Evolutionary conservation across 2,888 invertebrate genomes (phyloP).

Genomic region (Latrodectus hesperus): DNA sequence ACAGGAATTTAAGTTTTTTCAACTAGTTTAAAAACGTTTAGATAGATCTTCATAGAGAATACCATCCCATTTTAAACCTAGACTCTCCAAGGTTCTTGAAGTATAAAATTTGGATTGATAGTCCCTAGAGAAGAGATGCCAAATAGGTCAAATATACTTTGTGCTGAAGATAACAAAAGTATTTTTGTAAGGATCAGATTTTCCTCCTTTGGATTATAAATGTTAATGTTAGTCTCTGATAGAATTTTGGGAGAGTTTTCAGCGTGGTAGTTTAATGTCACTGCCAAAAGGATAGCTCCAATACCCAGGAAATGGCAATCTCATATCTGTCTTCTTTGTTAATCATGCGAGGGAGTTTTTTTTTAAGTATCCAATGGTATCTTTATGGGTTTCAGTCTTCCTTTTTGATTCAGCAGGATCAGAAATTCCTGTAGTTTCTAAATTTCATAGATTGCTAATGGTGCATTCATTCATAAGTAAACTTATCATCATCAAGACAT

Average conservation of each 20-base stretch:
- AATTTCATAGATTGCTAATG: too few relatives aligned
- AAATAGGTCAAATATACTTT: not conserved
- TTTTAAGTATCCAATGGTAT: too few relatives aligned
- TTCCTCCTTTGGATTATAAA: not conserved
- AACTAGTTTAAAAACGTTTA: not conserved
- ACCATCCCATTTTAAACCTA: conserved; percentile 4
- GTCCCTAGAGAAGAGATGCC: not conserved
- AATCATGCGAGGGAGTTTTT: too few relatives aligned
- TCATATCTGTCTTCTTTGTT: too few relatives aligned
- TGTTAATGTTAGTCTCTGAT: not conserved
- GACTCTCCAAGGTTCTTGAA: conserved; percentile 11
- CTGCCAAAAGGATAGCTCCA: not conserved
- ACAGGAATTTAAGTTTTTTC: not conserved
- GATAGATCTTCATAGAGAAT: not conserved
- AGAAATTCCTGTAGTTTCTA: too few relatives aligned
- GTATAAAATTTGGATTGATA: conserved; percentile 16
- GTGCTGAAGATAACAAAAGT: not conserved
- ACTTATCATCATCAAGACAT: too few relatives aligned
- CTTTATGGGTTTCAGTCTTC: too few relatives aligned
- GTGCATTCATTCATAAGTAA: too few relatives aligned
- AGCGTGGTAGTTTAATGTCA: not conserved
- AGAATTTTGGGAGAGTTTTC: not conserved
- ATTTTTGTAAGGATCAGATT: not conserved
- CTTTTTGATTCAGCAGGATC: too few relatives aligned
- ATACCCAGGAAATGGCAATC: too few relatives aligned